Conservation (phyloP, 53 echinoderm and acorn worm species). For the Zoroaster sp. region DNA sequence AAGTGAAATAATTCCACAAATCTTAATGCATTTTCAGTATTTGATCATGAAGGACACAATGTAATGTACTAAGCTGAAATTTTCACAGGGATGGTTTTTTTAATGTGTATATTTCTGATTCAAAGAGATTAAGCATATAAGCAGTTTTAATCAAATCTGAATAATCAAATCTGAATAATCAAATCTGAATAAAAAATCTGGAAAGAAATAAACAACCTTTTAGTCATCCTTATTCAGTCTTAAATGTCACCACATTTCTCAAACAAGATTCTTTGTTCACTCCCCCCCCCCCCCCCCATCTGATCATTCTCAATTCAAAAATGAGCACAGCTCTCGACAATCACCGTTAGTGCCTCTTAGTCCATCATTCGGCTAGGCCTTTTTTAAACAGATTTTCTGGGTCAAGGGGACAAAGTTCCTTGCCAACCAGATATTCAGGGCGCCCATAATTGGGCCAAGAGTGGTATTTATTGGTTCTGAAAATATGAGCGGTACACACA, state of each 20-base stretch:
- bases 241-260: neutral
- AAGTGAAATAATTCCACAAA: too few relatives aligned
- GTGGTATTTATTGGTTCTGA: slow-evolving; percentile 35
- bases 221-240: too few relatives aligned
- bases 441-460: slow-evolving; percentile 41
- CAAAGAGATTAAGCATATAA: too few relatives aligned
- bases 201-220: too few relatives aligned
- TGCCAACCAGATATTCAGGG: slow-evolving; percentile 24
- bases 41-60: too few relatives aligned
- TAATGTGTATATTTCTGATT: too few relatives aligned
- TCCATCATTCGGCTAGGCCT: neutral
- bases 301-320: neutral
- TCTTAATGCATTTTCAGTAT: too few relatives aligned
- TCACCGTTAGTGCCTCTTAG: neutral
- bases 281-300: neutral
- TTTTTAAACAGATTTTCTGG: slow-evolving; percentile 20
- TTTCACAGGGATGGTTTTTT: too few relatives aligned
- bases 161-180: too few relatives aligned
- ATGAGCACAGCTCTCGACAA: slow-evolving; percentile 12
- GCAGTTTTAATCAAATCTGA: too few relatives aligned
- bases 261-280: neutral
- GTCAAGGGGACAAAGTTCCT: slow-evolving; percentile 51
- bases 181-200: too few relatives aligned
- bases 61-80: too few relatives aligned
- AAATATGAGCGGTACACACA: slow-evolving; percentile 23